phyloP scores from a whole-genome alignment of 1,140 invertebrate species.

The Drosophila erecta region DNA sequence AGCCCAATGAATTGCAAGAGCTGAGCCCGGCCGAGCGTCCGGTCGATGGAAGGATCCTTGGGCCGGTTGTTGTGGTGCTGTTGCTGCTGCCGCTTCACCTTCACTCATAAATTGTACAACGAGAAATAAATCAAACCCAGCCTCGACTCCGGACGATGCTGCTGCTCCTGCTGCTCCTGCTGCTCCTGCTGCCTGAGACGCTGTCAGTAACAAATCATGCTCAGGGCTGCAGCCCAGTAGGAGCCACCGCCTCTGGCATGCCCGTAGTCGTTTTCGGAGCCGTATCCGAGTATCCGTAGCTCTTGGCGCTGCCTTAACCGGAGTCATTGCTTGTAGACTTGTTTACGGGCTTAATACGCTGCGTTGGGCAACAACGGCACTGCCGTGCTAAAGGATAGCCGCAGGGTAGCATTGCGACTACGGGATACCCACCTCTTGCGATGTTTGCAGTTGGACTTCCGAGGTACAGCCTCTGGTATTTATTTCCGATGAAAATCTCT shows the following conservation, averaged over 20 bases:
- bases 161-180: slow-evolving; percentile 1
- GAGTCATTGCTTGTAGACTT: slow-evolving; percentile 60
- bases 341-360: slow-evolving; percentile 78
- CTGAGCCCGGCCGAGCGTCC: slow-evolving; percentile 33
- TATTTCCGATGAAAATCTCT: neutral
- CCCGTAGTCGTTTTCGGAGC: slow-evolving; percentile 5
- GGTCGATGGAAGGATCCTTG: slow-evolving; percentile 16
- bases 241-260: slow-evolving; percentile 24
- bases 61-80: slow-evolving; percentile 24
- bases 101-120: slow-evolving; percentile 83
- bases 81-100: slow-evolving; percentile 63
- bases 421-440: neutral
- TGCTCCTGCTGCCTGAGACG: slow-evolving; percentile 68
- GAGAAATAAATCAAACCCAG: slow-evolving; percentile 81
- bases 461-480: neutral
- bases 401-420: slow-evolving; percentile 7
- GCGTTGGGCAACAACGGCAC: slow-evolving; percentile 11
- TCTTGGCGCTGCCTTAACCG: slow-evolving; percentile 33
- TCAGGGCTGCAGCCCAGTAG: slow-evolving; percentile 70
- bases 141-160: slow-evolving; percentile 43
- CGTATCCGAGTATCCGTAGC: slow-evolving; percentile 11
- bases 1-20: slow-evolving; percentile 36
- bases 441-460: neutral
- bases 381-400: neutral
- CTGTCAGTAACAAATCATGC: slow-evolving; percentile 83